Evolutionary conservation across 2,888 invertebrate genomes (phyloP).

Genomic region (Eupithecia vulgata): DNA sequence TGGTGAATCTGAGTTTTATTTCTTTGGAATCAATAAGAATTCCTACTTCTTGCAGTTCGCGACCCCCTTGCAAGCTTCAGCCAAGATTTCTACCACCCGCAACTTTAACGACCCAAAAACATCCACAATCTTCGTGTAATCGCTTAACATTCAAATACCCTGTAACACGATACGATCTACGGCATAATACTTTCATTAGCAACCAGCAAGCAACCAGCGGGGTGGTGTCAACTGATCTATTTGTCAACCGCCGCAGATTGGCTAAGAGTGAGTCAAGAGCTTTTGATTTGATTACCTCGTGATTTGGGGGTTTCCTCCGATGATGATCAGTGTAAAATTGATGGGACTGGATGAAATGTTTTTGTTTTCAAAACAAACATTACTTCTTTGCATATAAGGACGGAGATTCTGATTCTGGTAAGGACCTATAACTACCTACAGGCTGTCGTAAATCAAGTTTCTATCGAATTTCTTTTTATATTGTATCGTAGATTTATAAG

Average conservation of each 20-base stretch:
- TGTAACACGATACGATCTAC: slow-evolving; percentile 28
- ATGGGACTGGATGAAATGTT: neutral
- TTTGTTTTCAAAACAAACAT: no score
- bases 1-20: neutral
- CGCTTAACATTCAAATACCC: slow-evolving; percentile 16
- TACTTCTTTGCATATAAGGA: no score
- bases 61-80: neutral
- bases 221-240: slow-evolving; percentile 45
- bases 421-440: no score
- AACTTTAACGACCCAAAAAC: neutral
- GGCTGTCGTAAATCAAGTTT: no score
- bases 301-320: neutral
- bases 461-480: no score
- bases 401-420: no score
- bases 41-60: neutral
- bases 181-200: slow-evolving; percentile 59
- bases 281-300: slow-evolving; percentile 34
- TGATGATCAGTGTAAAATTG: neutral
- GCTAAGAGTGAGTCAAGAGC: slow-evolving; percentile 5
- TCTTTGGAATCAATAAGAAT: neutral
- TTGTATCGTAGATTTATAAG: no score
- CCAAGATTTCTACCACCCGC: neutral
- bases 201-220: slow-evolving; percentile 19
- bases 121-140: slow-evolving; percentile 7
- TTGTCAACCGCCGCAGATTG: slow-evolving; percentile 44